Conservation (phyloP, 1,140 invertebrate species). For the Anoplolepis gracilipes region DNA sequence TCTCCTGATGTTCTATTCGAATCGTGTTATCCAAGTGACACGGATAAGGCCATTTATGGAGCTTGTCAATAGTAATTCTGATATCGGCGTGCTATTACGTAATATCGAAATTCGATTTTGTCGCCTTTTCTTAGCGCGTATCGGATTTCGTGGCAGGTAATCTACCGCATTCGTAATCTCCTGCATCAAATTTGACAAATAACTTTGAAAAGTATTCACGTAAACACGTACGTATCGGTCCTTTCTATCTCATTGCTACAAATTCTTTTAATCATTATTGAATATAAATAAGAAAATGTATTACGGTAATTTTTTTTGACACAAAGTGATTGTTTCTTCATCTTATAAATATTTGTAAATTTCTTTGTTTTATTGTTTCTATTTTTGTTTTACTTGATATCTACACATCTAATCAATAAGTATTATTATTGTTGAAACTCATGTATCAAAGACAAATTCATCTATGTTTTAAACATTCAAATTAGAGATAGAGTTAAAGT, state of each 20-base stretch:
- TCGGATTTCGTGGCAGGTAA: background rate
- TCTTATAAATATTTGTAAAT: background rate
- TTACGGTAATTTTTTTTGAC: background rate
- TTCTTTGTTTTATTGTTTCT: constrained; percentile 16
- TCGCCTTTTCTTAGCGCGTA: constrained; percentile 29
- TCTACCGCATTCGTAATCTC: constrained; percentile 30
- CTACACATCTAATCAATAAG: background rate
- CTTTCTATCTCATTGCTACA: no score
- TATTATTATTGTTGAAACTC: background rate
- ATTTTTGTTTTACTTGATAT: background rate
- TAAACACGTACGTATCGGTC: background rate
- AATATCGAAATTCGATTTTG: constrained; percentile 49
- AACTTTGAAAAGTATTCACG: background rate
- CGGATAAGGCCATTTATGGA: constrained; percentile 20
- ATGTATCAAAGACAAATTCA: background rate
- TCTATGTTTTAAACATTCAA: background rate
- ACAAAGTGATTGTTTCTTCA: background rate
- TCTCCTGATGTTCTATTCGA: constrained; percentile 1
- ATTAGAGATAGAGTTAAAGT: background rate
- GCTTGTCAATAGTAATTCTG: constrained; percentile 30
- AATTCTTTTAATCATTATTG: background rate
- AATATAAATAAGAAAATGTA: constrained; percentile 9
- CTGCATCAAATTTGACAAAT: constrained; percentile 10
- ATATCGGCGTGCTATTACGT: constrained; percentile 30
- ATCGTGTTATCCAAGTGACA: background rate